Evolutionary conservation across 1,140 invertebrate genomes (phyloP), one percentile per base, ranked within the genome.

Genomic region (Drosophila tristis): DNA sequence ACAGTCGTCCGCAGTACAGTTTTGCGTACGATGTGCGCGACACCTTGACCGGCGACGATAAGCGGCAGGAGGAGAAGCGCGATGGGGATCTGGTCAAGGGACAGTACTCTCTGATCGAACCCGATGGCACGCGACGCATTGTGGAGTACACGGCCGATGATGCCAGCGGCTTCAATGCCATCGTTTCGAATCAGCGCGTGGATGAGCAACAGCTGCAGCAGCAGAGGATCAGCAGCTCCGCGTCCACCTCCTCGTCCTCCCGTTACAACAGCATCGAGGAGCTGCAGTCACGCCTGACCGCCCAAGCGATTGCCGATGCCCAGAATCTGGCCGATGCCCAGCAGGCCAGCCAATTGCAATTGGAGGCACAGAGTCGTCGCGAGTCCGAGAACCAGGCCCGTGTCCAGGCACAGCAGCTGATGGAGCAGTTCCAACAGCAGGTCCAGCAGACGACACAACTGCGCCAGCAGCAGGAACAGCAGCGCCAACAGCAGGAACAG

Each of bases 61-160:
- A 94, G 81, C 92, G 87, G 50, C 93, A 94, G 61, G 91, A 93
- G 48, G 94, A 94, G 68, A 92, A 90, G 31, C 93, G 93, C 0
- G 93, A 93, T 49, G 93, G 93, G 1, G 94, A 94, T 66, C 53
- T 93, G 26, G 94, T 94, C 9, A 92, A 93, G 51, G 94, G 94
- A 4, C 93, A 93, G 67, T 94, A 94, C 80, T 93, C 93, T n/a
- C 90, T 94, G 4, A 75, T 94, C 23, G 94, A 94, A 66, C 93
- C 94, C 23, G 94, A 95, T 77, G 94, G 94, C 62, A 93, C 93
- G 4, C 84, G 93, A 6, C 81, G 94, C 26, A 93, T 93, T 45
- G 93, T 94, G 16, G 93, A 94, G 51, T 95, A 93, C 77, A 93
- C 93, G 25, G 93, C 93, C 35, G 93, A 93, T 74, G 90, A 93